Percentiles rank a stretch among this genome's conserved stretches.
Evolutionary conservation across 2,888 invertebrate species (phyloP).

Genomic region (Caenorhabditis sp.): DNA sequence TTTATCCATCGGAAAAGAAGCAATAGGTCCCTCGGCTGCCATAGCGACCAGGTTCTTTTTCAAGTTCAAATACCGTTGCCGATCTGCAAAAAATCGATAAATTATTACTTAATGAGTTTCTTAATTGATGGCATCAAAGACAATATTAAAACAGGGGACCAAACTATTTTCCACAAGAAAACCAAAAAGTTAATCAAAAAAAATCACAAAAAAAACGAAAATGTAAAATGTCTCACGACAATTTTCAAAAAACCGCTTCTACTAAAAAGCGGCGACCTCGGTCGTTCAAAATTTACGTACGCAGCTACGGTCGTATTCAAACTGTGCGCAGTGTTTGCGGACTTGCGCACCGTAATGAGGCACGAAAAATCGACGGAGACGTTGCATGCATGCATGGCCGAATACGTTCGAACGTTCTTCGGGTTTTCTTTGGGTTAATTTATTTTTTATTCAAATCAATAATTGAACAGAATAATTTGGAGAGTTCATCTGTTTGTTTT

Average conservation of each 20-base stretch:
- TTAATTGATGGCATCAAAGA: not conserved
- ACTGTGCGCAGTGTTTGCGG: slow-evolving; percentile 48
- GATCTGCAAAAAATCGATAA: slow-evolving; percentile 56
- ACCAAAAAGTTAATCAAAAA: not conserved
- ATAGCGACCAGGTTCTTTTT: slow-evolving; percentile 22
- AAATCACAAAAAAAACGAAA: not conserved
- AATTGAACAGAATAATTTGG: no score
- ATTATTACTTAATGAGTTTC: slow-evolving; percentile 29
- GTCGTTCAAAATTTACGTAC: not conserved
- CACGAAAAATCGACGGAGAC: no score
- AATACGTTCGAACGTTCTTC: no score
- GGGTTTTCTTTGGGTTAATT: no score
- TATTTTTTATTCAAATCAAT: no score
- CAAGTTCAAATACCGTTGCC: slow-evolving; percentile 44
- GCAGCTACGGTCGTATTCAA: slow-evolving; percentile 28
- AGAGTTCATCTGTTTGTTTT: no score
- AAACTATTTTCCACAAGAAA: not conserved
- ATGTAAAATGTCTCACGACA: not conserved
- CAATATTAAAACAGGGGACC: not conserved
- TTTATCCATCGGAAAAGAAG: slow-evolving; percentile 54
- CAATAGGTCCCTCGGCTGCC: slow-evolving; percentile 31
- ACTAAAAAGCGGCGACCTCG: slow-evolving; percentile 17
- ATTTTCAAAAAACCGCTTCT: slow-evolving; percentile 43
- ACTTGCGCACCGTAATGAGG: slow-evolving; percentile 55
- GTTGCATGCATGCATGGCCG: no score